Conservation (phyloP, 2,113 vertebrate genomes). For the Cairina moschata region DNA sequence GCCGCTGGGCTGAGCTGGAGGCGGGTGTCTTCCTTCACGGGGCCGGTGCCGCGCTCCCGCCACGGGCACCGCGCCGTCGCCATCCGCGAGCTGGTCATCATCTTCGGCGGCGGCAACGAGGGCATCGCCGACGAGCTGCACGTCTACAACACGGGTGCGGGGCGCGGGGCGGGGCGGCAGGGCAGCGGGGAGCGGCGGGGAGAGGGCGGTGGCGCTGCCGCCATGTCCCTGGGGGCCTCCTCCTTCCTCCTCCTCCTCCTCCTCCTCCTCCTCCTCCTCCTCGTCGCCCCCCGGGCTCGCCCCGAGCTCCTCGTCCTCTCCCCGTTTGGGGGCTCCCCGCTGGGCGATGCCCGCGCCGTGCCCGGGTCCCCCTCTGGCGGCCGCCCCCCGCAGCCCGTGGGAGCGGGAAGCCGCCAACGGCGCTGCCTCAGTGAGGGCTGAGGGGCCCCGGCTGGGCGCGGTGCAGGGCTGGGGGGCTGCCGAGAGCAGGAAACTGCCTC, state of each 20-base stretch:
- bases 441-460: not conserved
- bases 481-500: not conserved
- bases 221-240: too few relatives aligned
- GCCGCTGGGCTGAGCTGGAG: slow-evolving; percentile 84
- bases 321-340: too few relatives aligned
- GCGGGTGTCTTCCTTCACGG: slow-evolving; percentile 86
- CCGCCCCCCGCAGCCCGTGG: not conserved
- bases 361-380: not conserved
- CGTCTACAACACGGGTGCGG: slow-evolving; percentile 93
- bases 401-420: not conserved
- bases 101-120: slow-evolving; percentile 96
- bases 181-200: not conserved
- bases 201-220: too few relatives aligned
- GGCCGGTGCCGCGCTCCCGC: slow-evolving; percentile 90
- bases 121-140: slow-evolving; percentile 94
- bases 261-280: too few relatives aligned
- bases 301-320: too few relatives aligned
- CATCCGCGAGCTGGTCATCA: slow-evolving; percentile 90
- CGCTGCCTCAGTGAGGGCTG: not conserved
- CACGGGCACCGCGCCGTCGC: slow-evolving; percentile 93
- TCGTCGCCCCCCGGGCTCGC: too few relatives aligned
- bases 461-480: not conserved
- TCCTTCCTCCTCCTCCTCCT: too few relatives aligned
- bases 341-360: not conserved
- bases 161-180: not conserved